These are phyloP conservation scores for Schizaphis graminum DNA, from an alignment of 2,888 invertebrate genomes.

Conservation along the genomic window DNA sequence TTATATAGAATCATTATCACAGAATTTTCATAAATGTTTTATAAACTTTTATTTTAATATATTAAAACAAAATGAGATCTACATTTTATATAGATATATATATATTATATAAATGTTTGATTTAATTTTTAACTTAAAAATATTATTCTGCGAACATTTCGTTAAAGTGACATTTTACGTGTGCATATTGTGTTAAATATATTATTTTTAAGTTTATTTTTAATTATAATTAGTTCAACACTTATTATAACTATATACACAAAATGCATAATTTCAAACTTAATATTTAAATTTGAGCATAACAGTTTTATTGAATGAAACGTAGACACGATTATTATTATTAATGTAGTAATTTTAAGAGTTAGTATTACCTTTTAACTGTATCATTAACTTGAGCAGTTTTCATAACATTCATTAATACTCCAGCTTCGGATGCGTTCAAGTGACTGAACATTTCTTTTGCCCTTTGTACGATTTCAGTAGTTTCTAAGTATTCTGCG, in stretches of 20 bases:
- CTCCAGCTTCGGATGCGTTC: slow-evolving; percentile 81
- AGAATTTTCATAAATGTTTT: not conserved
- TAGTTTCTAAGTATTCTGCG: slow-evolving; percentile 61
- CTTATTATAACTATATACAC: not conserved
- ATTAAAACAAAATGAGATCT: not conserved
- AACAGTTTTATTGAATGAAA: not conserved
- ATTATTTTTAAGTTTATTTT: not conserved
- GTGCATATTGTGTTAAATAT: not conserved
- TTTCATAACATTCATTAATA: slow-evolving; percentile 85
- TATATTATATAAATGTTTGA: too few species aligned
- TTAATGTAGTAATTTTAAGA: not conserved
- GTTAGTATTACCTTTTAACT: slow-evolving; percentile 66
- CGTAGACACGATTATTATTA: not conserved
- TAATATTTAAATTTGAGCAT: not conserved
- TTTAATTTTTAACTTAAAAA: not conserved
- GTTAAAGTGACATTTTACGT: not conserved
- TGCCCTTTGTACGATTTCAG: slow-evolving; percentile 76
- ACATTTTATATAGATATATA: not conserved
- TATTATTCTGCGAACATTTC: not conserved
- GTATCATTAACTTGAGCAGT: slow-evolving; percentile 75
- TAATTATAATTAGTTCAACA: not conserved
- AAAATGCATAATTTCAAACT: not conserved
- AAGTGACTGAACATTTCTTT: slow-evolving; percentile 83
- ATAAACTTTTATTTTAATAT: not conserved
- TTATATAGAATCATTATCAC: not conserved